phyloP scores from a whole-genome alignment of 2,888 invertebrate species.

The Drosophila lacicola region DNA sequence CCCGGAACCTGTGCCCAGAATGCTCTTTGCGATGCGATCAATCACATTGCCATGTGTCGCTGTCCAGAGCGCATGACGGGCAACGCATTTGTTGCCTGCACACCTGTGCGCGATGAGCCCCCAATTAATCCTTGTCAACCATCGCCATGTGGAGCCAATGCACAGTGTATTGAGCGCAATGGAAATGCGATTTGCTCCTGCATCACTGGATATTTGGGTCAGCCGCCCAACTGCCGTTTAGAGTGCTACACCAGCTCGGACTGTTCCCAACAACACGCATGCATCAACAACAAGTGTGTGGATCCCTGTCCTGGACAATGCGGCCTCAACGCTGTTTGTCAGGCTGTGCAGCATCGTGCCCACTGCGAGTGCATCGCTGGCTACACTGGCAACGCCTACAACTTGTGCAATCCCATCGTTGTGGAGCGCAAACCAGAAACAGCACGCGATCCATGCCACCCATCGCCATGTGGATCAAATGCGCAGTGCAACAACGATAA shows the following conservation, averaged over 20 bases:
- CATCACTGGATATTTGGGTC: conserved; percentile 88
- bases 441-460: conserved; percentile 88
- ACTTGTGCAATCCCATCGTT: conserved; percentile 86
- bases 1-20: conserved; percentile 92
- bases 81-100: conserved; percentile 89
- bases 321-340: conserved; percentile 89
- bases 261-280: conserved; percentile 89
- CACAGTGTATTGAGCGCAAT: conserved; percentile 88
- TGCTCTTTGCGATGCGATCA: conserved; percentile 91
- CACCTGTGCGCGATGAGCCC: conserved; percentile 85
- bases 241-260: conserved; percentile 91
- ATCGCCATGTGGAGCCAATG: conserved; percentile 90
- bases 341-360: conserved; percentile 91
- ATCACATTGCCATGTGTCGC: conserved; percentile 88
- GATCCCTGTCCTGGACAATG: conserved; percentile 92
- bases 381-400: conserved; percentile 91
- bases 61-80: conserved; percentile 90
- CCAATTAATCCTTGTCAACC: conserved; percentile 88
- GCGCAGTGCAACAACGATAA: conserved; percentile 89
- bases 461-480: conserved; percentile 92
- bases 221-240: conserved; percentile 90
- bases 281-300: conserved; percentile 90
- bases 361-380: conserved; percentile 90
- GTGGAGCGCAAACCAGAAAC: conserved; percentile 40
- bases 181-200: conserved; percentile 89